Conservation (phyloP, 2,113 vertebrate species). For the Pteropus alecto region DNA sequence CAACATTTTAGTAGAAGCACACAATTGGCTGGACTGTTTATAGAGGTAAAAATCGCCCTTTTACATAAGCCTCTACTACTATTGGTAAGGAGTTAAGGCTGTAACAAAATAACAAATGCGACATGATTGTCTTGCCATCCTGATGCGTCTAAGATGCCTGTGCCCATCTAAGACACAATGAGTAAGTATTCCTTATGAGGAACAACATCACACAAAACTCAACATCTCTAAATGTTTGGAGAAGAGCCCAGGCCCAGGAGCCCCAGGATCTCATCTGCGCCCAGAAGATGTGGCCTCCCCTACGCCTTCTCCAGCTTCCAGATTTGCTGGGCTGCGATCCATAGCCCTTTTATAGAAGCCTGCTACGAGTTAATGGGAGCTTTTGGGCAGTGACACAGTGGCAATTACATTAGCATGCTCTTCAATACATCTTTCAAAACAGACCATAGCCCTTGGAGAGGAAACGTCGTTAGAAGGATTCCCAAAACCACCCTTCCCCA, state of each 20-base stretch:
- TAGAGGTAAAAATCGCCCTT: neutral
- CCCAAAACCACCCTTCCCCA: neutral
- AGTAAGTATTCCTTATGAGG: neutral
- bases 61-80: neutral
- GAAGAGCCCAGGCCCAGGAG: neutral
- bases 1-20: neutral
- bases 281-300: neutral
- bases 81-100: neutral
- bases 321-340: neutral
- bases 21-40: neutral
- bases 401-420: conserved; percentile 49
- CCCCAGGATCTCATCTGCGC: neutral
- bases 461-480: neutral
- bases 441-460: neutral
- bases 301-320: neutral
- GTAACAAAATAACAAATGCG: neutral
- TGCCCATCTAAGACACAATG: neutral
- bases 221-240: neutral
- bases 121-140: neutral
- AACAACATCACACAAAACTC: neutral
- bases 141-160: neutral
- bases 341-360: neutral
- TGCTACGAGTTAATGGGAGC: neutral
- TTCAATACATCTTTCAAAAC: conserved; percentile 41
- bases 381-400: conserved; percentile 40